Evolutionary conservation across 2,797 vertebrate species (phyloP), one percentile per base, ranked within the genome.

Genomic region (Sebastes taczanowskii): DNA sequence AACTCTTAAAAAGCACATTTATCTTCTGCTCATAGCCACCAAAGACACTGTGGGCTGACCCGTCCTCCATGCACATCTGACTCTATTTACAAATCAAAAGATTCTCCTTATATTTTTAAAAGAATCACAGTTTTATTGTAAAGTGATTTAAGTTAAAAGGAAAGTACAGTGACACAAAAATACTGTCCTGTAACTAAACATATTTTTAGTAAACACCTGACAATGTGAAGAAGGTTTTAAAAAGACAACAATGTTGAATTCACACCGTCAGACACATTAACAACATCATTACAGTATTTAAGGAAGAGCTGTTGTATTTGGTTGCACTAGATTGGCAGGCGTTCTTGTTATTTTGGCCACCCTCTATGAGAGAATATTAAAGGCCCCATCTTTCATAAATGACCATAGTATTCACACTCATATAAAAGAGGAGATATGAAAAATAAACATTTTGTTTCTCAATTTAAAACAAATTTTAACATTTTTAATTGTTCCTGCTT

Each of bases 281-380:
- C 4, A 32, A 3, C 62, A 42, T 16, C 1, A 38, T 2, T 58
- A 9, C n/a, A 22, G 13, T 10, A 11, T 60, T n/a, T 25, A 20
- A 13, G 27, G 16, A 27, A 4, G 9, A 49, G 27, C 8, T 25
- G 35, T 2, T 35, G 29, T 20, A 4, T 38, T 35, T 3, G 6
- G 35, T 14, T 35, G 35, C 18, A 3, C 11, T 35, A 6, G 20
- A 59, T 2, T 52, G 20, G 20, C 30, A 22, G 38, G 62, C 3
- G 16, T 62, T 73, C 14, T 62, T 32, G 27, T 55, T 67, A 61
- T 81, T 66, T 71, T 81, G 68, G 23, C 53, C 61, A 42, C 13
- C 55, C 2, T 60, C 6, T 25, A 7, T n/a, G 13, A 7, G 20
- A 32, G 18, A 9, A 5, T 30, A 20, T 23, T 35, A 18, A 59